These are phyloP conservation scores for Deroplatys truncata DNA, from an alignment of 2,888 invertebrate genomes.

Conservation along the genomic window DNA sequence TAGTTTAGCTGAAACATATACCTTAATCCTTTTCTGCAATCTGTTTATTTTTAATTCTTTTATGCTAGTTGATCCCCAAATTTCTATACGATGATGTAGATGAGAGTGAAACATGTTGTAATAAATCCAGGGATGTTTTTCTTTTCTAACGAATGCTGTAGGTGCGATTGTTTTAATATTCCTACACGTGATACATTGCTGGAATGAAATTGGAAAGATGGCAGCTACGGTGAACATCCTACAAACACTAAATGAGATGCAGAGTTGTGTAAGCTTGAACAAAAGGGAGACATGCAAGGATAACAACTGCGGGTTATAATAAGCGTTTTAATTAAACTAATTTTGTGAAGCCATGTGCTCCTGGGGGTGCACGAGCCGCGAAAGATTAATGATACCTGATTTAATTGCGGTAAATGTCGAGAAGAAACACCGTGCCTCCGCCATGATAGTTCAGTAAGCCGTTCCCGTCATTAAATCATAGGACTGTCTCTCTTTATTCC, in stretches of 20 bases:
- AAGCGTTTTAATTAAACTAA: neutral
- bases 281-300: neutral
- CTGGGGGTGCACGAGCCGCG: no score
- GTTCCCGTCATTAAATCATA: neutral
- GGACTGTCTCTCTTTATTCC: no score
- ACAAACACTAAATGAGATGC: neutral
- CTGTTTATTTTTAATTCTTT: no score
- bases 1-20: no score
- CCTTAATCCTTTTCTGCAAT: no score
- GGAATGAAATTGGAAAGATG: neutral
- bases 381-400: neutral
- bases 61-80: no score
- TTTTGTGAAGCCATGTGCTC: neutral
- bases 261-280: neutral
- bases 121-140: no score
- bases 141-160: no score
- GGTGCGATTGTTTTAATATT: no score
- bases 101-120: no score
- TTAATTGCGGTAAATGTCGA: neutral
- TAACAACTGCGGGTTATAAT: neutral
- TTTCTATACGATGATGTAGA: no score
- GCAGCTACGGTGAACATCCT: neutral
- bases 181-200: neutral
- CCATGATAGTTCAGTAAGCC: neutral
- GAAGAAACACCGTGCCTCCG: neutral